Evolutionary conservation across 2,113 vertebrate genomes (phyloP).

Genomic region (Chaetodon trifascialis): DNA sequence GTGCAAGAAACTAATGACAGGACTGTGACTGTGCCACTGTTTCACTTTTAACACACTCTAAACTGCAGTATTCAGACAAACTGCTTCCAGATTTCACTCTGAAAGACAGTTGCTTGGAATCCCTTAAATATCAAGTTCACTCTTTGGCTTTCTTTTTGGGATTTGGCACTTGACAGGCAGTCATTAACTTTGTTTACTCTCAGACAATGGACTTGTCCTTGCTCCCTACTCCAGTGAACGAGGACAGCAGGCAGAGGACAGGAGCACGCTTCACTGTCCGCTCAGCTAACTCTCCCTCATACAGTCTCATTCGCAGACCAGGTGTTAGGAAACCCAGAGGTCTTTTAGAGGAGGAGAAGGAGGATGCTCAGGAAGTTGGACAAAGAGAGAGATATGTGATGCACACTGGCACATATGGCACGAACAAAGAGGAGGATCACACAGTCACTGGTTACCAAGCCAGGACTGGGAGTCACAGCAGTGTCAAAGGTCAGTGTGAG

Average conservation of each 20-base stretch:
- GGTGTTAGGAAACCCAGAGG: slow-evolving; percentile 36
- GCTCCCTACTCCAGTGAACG: slow-evolving; percentile 41
- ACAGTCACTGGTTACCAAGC: slow-evolving; percentile 22
- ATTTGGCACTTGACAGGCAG: slow-evolving; percentile 64
- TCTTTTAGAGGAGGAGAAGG: not conserved
- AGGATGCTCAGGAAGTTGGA: not conserved
- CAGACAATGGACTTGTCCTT: slow-evolving; percentile 74
- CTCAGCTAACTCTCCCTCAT: slow-evolving; percentile 74
- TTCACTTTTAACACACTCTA: slow-evolving; percentile 5
- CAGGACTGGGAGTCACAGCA: slow-evolving; percentile 3
- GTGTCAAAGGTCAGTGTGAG: slow-evolving; percentile 30
- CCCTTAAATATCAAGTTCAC: slow-evolving; percentile 52
- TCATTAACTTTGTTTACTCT: slow-evolving; percentile 68
- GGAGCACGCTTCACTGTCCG: slow-evolving; percentile 69
- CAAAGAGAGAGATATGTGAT: slow-evolving; percentile 2
- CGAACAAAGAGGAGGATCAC: slow-evolving; percentile 17
- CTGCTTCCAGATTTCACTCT: slow-evolving; percentile 21
- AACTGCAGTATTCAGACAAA: slow-evolving; percentile 21
- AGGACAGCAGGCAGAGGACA: slow-evolving; percentile 42
- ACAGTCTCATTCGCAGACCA: slow-evolving; percentile 50
- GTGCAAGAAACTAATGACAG: slow-evolving; percentile 27
- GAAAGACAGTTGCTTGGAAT: slow-evolving; percentile 45
- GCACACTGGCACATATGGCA: slow-evolving; percentile 14
- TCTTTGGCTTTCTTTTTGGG: slow-evolving; percentile 54
- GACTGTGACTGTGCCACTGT: slow-evolving; percentile 9